Evolutionary conservation across 2,888 invertebrate species (phyloP).

Genomic region (Seira ritae): DNA sequence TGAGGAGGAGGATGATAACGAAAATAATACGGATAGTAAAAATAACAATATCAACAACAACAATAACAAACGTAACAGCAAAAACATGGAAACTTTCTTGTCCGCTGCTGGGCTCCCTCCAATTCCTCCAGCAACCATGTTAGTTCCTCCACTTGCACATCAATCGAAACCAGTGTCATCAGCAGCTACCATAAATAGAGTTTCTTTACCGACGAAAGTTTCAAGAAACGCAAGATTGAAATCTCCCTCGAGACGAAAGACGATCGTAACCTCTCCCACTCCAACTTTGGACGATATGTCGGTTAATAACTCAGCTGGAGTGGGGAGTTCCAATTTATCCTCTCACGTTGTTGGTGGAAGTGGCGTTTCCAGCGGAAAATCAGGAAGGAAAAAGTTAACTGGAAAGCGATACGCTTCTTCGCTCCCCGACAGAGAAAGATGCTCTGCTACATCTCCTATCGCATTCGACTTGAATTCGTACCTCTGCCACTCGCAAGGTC

Average conservation of each 20-base stretch:
- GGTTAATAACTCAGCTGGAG: slow-evolving; percentile 1
- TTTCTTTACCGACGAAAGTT: slow-evolving; percentile 58
- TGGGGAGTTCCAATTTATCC: neutral
- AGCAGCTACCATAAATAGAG: slow-evolving; percentile 33
- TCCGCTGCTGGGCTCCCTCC: slow-evolving; percentile 64
- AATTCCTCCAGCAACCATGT: slow-evolving; percentile 53
- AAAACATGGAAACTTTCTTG: slow-evolving; percentile 49
- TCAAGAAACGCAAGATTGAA: slow-evolving; percentile 51
- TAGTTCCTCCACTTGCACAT: slow-evolving; percentile 11
- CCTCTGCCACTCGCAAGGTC: slow-evolving; percentile 61
- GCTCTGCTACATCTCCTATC: slow-evolving; percentile 58
- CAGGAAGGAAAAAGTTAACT: slow-evolving; percentile 56
- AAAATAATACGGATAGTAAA: neutral
- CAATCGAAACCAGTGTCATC: slow-evolving; percentile 29
- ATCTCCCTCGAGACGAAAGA: slow-evolving; percentile 58
- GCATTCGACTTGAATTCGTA: slow-evolving; percentile 64
- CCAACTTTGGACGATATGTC: slow-evolving; percentile 41
- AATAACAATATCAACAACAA: slow-evolving; percentile 34
- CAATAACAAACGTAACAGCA: slow-evolving; percentile 37
- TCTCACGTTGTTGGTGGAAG: slow-evolving; percentile 4
- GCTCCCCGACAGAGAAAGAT: slow-evolving; percentile 67
- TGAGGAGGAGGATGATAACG: slow-evolving; percentile 14
- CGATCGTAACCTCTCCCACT: slow-evolving; percentile 41
- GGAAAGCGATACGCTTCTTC: slow-evolving; percentile 70
- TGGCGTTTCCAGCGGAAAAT: slow-evolving; percentile 49